Evolutionary conservation across 1,140 invertebrate genomes (phyloP).

Genomic region (Anastrepha ludens): DNA sequence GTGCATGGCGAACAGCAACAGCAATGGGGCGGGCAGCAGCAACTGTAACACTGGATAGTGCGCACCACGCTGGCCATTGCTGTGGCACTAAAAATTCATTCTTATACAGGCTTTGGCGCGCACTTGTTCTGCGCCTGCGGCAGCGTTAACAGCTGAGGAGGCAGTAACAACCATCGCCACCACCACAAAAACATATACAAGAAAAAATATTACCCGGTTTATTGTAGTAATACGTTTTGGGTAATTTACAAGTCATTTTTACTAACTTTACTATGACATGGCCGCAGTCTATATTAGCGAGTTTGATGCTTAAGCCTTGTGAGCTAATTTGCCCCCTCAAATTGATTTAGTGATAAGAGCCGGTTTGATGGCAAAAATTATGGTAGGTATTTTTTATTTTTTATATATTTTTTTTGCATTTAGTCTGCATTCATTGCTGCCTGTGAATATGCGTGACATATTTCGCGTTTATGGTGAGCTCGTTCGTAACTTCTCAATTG

Average conservation of each 20-base stretch:
- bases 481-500: too few species aligned
- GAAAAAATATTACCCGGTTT: not conserved
- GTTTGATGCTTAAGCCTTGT: slow-evolving; percentile 36
- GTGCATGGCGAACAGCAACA: slow-evolving; percentile 6
- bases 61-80: not conserved
- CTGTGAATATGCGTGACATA: too few species aligned
- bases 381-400: too few species aligned
- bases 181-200: not conserved
- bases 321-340: not conserved
- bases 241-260: not conserved
- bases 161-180: not conserved
- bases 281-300: slow-evolving; percentile 31
- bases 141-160: not conserved
- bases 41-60: slow-evolving; percentile 33
- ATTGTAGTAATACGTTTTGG: not conserved
- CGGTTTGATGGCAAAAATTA: too few species aligned
- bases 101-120: slow-evolving; percentile 2
- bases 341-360: not conserved
- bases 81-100: slow-evolving; percentile 31
- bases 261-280: slow-evolving; percentile 13
- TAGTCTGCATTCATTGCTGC: too few species aligned
- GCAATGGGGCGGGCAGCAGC: slow-evolving; percentile 47
- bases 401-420: too few species aligned
- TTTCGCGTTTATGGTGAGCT: too few species aligned
- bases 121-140: not conserved